Evolutionary conservation across 2,888 invertebrate genomes (phyloP), one percentile per base, ranked within the genome.

Genomic region (Galeruca laticollis): DNA sequence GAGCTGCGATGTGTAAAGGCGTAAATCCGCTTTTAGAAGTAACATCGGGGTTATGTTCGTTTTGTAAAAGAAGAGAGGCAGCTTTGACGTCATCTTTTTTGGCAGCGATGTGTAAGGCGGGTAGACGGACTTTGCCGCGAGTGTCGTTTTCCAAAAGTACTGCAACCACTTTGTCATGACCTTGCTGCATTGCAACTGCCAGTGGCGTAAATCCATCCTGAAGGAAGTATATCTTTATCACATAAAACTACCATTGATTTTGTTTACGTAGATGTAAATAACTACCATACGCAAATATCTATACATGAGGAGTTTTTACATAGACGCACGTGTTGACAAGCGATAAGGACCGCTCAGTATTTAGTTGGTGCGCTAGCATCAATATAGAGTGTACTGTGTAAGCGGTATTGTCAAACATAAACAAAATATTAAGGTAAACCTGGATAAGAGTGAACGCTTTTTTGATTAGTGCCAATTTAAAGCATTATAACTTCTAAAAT

Each of bases 181-280:
- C 94, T 80, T 99, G 99, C 84, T 99, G 99, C 92, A 99, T 95
- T n/a, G 99, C 99, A 37, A 99, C 99, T 4, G 99, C 99, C 75
- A 99, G 87, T 0, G 99, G 99, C 20, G 98, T 98, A 87, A 99
- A 99, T 3, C 98, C 98, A 87, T 99, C 98, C 95, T 96, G 85
- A 15, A 60, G 84, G 83, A 68, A 71, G 69, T 69, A 37, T 60
- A 56, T 43, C 49, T 5, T 15, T 62, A 26, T n/a, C 21, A n/a
- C 31, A 21, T 37, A 62, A 11, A 20, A n/a, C 21, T 21, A 54
- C 35, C 26, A 26, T 0, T 5, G 6, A 5, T 5, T 26, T 26
- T 26, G n/a, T n/a, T n/a, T n/a, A n/a, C n/a, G n/a, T n/a, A n/a
- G 26, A 26, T 6, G 26, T 26, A 6, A 26, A 26, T 5, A 26